Evolutionary conservation across 2,113 vertebrate genomes (phyloP).

Genomic region (Laticauda colubrina): DNA sequence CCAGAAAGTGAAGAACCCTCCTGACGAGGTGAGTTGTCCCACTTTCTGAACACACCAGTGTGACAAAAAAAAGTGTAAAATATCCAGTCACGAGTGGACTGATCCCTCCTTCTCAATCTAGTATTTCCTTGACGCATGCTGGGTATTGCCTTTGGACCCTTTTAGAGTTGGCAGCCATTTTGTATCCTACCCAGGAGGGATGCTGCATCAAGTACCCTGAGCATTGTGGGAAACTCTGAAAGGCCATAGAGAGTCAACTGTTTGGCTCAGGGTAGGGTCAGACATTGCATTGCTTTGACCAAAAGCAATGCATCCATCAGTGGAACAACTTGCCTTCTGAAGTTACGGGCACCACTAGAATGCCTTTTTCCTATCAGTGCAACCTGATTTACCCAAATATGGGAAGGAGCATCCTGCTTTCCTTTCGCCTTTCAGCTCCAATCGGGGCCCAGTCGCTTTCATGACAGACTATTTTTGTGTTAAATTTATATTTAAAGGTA

Average conservation of each 20-base stretch:
- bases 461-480: too few relatives aligned
- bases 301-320: neutral
- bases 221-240: neutral
- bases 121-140: neutral
- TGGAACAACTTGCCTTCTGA: neutral
- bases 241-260: neutral
- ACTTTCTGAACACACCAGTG: too few relatives aligned
- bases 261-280: neutral
- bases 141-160: neutral
- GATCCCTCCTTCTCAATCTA: neutral
- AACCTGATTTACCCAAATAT: too few relatives aligned
- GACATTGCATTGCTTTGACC: neutral
- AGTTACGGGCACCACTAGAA: neutral
- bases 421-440: too few relatives aligned
- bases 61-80: neutral
- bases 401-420: too few relatives aligned
- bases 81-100: neutral
- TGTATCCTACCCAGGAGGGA: neutral
- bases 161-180: neutral
- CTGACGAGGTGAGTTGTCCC: constrained; percentile 82
- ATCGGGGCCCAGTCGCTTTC: too few relatives aligned
- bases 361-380: too few relatives aligned
- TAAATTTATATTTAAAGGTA: too few relatives aligned
- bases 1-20: constrained; percentile 90
- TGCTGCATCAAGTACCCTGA: neutral